These are phyloP conservation scores for Ctenopoma kingsleyae DNA, from an alignment of 2,797 vertebrate genomes.

Conservation along the genomic window DNA sequence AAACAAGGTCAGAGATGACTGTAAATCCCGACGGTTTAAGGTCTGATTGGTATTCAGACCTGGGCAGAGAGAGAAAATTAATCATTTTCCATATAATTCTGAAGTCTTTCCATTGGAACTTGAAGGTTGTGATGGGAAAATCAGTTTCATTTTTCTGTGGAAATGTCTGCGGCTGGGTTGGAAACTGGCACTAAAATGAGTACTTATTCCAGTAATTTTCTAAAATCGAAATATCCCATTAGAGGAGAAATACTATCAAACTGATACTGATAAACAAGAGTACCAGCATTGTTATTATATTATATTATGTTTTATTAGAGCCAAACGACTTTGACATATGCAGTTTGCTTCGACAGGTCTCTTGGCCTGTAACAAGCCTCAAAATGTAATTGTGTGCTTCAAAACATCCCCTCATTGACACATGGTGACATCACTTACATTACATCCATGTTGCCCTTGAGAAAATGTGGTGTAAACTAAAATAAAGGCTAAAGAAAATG, in stretches of 20 bases:
- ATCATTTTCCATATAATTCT: neutral
- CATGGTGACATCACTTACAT: neutral
- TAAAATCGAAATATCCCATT: too few species aligned
- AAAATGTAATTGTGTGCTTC: too few species aligned
- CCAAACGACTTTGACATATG: too few species aligned
- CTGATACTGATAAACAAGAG: too few species aligned
- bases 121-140: neutral
- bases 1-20: neutral
- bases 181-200: neutral
- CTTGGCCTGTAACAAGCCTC: too few species aligned
- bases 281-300: too few species aligned
- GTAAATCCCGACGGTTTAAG: neutral
- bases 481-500: neutral
- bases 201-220: too few species aligned
- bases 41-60: neutral
- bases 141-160: slow-evolving; percentile 1
- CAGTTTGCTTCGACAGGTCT: too few species aligned
- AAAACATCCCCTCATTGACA: neutral
- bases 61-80: neutral
- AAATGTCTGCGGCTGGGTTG: neutral
- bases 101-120: neutral
- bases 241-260: too few species aligned
- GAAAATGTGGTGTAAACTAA: neutral
- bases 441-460: neutral
- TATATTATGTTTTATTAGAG: too few species aligned